phyloP scores from a whole-genome alignment of 23 tunicate genomes.

The Ciona savignyi region DNA sequence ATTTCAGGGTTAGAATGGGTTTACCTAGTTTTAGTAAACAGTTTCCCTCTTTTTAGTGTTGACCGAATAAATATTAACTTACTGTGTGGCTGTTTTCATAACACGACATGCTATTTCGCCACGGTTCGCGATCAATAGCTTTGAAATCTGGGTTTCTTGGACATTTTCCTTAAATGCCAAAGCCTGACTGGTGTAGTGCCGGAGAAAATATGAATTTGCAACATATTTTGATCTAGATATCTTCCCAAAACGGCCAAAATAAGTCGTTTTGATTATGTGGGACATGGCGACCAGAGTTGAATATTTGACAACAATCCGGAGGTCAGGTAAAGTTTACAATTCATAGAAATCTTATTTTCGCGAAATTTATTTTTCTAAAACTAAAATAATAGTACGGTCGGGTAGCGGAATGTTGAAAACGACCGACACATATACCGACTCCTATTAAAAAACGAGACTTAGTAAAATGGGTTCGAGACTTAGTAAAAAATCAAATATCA shows the following conservation, averaged over 20 bases:
- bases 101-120: conserved; percentile 99
- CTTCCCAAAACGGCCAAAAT: background rate
- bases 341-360: no score
- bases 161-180: background rate
- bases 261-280: background rate
- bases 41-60: background rate
- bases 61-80: conserved; percentile 5
- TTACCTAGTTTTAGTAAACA: background rate
- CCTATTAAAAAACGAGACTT: no score
- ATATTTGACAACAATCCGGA: no score
- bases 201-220: background rate
- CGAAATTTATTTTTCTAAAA: no score
- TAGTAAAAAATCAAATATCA: no score
- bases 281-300: no score
- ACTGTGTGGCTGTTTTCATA: conserved; percentile 88
- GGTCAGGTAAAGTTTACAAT: no score
- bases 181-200: background rate
- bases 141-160: conserved; percentile 4
- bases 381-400: no score
- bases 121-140: conserved; percentile 86
- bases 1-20: background rate
- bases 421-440: no score
- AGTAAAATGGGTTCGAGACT: no score
- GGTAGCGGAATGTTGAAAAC: no score
- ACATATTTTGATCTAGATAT: background rate